Conservation (phyloP, 2,888 invertebrate species). For the Cabera pusaria region DNA sequence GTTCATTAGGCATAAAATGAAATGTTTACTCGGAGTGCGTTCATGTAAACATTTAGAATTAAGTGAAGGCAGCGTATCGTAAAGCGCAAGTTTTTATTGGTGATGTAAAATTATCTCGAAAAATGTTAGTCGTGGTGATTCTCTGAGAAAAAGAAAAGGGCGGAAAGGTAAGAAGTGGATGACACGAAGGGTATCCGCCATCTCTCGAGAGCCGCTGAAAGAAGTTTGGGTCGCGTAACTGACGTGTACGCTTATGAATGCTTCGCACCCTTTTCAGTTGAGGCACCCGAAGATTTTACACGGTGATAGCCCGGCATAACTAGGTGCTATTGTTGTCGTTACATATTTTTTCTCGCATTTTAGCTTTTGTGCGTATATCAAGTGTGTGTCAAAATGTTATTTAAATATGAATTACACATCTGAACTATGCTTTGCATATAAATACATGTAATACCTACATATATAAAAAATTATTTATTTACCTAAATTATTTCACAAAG, state of each 20-base stretch:
- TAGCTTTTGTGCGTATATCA: slow-evolving; percentile 29
- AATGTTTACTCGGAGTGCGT: slow-evolving; percentile 31
- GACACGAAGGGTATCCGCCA: slow-evolving; percentile 57
- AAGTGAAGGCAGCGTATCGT: slow-evolving; percentile 40
- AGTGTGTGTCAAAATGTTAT: too few species aligned
- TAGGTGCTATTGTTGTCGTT: slow-evolving; percentile 45
- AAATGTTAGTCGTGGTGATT: slow-evolving; percentile 49
- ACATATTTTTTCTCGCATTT: slow-evolving; percentile 19
- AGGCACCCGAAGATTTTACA: slow-evolving; percentile 48
- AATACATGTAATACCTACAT: too few species aligned
- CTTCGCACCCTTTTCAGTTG: slow-evolving; percentile 57
- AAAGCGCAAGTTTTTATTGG: slow-evolving; percentile 44
- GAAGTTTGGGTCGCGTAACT: slow-evolving; percentile 68
- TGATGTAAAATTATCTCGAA: slow-evolving; percentile 40
- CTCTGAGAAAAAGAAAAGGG: slow-evolving; percentile 39
- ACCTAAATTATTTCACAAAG: too few species aligned
- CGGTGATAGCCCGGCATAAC: slow-evolving; percentile 48
- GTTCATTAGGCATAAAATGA: slow-evolving; percentile 39
- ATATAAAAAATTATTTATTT: too few species aligned
- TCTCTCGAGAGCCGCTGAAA: slow-evolving; percentile 66
- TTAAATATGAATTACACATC: too few species aligned
- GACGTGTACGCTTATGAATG: slow-evolving; percentile 69
- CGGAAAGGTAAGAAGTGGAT: slow-evolving; percentile 62
- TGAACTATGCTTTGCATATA: too few species aligned
- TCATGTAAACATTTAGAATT: slow-evolving; percentile 34